Evolutionary conservation across 1,140 invertebrate genomes (phyloP), one percentile per base, ranked within the genome.

Genomic region (Sipha flava): DNA sequence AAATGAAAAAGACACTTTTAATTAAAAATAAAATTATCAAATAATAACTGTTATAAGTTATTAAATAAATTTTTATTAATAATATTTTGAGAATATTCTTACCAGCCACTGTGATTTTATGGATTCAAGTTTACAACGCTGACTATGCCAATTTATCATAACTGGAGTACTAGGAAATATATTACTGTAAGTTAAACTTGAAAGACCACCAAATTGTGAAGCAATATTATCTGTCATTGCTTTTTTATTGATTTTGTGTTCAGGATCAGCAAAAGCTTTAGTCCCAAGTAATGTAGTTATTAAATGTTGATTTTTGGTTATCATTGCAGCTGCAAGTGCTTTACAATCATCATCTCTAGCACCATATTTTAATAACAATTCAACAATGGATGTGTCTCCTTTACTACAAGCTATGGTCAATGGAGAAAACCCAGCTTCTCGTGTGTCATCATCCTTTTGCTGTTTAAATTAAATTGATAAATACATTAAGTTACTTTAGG

Each of bases 111-210:
- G 91, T 40, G 92, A 89, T 62, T 89, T 88, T 29, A 94, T 90
- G 84, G 91, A 86, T 82, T 88, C 86, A 43, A 93, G 84, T 81
- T 90, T 88, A 84, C 91, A 91, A 70, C 91, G 89, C 82, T 95
- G 91, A 82, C 93, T 90, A 82, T 98, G 93, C 97, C 97, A 99
- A 86, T 97, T 95, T 4, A 99, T 90, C 89, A 96, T 96, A 0
- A 96, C 95, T 0, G 96, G 89, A 49, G 89, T 90, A 70, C 92
- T 92, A 7, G 96, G 96, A 84, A 94, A 94, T 80, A 95, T 89
- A 7, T 92, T 89, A 81, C 91, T 91, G 84, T 93, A 93, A 1
- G 92, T 92, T 43, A 94, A 88, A 81, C 90, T 89, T 1, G 90
- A 88, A 64, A 89, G 82, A 3, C 87, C 86, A 10, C 87, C 86